Base-by-base conservation (phyloP, 1,140 invertebrate genomes). In the Plutomurus gul region DNA sequence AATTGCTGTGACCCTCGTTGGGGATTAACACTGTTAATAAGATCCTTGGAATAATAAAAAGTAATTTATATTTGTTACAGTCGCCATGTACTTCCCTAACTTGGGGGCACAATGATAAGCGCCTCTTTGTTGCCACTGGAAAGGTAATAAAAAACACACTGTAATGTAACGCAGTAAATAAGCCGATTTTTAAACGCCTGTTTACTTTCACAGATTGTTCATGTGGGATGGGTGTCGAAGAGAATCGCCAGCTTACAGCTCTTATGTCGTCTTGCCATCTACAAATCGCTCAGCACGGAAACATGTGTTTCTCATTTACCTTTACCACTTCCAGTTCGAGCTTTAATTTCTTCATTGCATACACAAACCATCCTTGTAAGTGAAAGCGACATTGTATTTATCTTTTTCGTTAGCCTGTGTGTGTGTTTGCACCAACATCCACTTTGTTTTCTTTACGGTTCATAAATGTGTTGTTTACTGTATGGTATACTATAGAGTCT, bases 101-200 rank as follows among this genome's bases (percentile, higher is more conserved):
- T 1, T 99, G 96, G 96, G 97, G 96, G 36, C 97, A 99, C 88
- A 97, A 97, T 86, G 97, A 98, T 85, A 93, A 95, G 82, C 89
- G 96, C 3, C 87, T 99, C 36, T 98, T 99, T 86, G 90, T 99
- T 33, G 96, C 96, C 13, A 96, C 96, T 13, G 97, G 96, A 13
- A 88, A 87, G 77, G 49, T 82, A 84, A 33, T 72, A 13, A 33
- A 37, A 13, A 27, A 7, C 11, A 22, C 20, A n/a, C 33, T 6
- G 72, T 47, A 75, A 40, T 13, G 7, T 75, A 10, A 20, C 18
- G n/a, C n/a, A n/a, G n/a, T n/a, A n/a, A n/a, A n/a, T n/a, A n/a
- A n/a, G n/a, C n/a, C n/a, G n/a, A n/a, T n/a, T n/a, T n/a, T n/a
- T n/a, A n/a, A n/a, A n/a, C n/a, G n/a, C 16, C 18, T 47, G 11